Evolutionary conservation across 2,797 vertebrate genomes (phyloP).

Genomic region (Phrynocephalus guinanensis): DNA sequence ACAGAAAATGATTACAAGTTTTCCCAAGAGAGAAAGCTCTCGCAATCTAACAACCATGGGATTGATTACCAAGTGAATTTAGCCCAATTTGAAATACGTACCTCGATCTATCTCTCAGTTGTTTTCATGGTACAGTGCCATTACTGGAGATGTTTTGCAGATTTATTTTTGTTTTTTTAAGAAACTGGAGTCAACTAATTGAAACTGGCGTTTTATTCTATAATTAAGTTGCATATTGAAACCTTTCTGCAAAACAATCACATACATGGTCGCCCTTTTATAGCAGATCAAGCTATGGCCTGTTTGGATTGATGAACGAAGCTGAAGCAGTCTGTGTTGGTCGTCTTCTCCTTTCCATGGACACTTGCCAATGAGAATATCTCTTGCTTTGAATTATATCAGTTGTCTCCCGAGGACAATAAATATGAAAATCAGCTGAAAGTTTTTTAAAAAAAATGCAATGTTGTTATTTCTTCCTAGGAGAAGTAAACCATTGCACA

Average conservation of each 20-base stretch:
- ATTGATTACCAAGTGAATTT: no score
- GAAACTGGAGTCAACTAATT: slow-evolving; percentile 19
- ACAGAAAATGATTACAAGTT: no score
- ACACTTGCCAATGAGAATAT: slow-evolving; percentile 54
- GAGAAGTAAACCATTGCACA: not conserved
- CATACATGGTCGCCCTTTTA: slow-evolving; percentile 59
- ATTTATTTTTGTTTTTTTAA: not conserved
- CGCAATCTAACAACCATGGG: no score
- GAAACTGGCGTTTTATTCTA: slow-evolving; percentile 43
- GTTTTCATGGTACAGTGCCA: no score
- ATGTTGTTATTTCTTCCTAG: slow-evolving; percentile 1
- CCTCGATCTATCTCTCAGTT: no score
- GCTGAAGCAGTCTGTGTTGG: slow-evolving; percentile 63
- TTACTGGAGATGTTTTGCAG: no score
- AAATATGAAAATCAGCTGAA: slow-evolving; percentile 74
- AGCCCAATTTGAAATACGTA: no score
- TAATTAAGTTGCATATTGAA: slow-evolving; percentile 63
- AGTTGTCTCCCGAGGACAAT: slow-evolving; percentile 55
- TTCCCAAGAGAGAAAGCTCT: no score
- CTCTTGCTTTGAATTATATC: slow-evolving; percentile 49
- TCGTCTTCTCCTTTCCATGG: slow-evolving; percentile 58
- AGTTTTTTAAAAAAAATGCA: slow-evolving; percentile 28
- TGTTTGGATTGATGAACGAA: slow-evolving; percentile 68
- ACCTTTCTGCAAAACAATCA: slow-evolving; percentile 73
- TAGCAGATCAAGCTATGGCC: slow-evolving; percentile 72